Evolutionary conservation across 2,797 vertebrate genomes (phyloP).

Genomic region (Falco biarmicus): DNA sequence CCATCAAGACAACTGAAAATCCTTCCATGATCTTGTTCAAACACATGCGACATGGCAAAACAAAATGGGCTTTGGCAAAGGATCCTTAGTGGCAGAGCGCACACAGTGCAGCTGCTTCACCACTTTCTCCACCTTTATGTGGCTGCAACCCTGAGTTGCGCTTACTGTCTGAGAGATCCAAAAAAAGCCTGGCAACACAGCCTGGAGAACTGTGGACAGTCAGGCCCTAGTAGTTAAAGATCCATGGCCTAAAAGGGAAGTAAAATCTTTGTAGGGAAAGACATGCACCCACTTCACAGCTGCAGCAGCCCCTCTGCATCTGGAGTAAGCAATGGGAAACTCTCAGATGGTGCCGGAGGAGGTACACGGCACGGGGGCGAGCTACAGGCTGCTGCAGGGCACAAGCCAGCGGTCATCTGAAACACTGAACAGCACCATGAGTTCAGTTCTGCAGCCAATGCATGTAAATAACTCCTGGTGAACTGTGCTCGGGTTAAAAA

Average conservation of each 20-base stretch:
- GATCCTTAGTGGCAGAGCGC: background rate
- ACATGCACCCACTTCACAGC: accelerated
- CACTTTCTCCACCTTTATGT: background rate
- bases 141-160: background rate
- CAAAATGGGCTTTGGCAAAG: background rate
- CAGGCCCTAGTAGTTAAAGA: background rate
- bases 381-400: background rate
- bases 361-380: accelerated
- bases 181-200: background rate
- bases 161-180: background rate
- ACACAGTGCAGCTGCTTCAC: background rate
- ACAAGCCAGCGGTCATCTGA: background rate
- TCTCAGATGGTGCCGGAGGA: background rate
- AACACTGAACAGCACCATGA: background rate
- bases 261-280: background rate
- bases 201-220: background rate
- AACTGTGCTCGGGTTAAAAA: background rate
- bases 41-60: accelerated
- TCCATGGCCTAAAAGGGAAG: background rate
- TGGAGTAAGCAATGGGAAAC: background rate
- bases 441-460: background rate
- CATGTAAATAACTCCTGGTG: slow-evolving; percentile 34
- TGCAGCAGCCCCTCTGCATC: background rate
- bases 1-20: background rate
- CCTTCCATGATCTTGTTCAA: background rate